These are phyloP conservation scores for Lampris megalopsis DNA, from an alignment of 2,113 vertebrate genomes.

Conservation along the genomic window DNA sequence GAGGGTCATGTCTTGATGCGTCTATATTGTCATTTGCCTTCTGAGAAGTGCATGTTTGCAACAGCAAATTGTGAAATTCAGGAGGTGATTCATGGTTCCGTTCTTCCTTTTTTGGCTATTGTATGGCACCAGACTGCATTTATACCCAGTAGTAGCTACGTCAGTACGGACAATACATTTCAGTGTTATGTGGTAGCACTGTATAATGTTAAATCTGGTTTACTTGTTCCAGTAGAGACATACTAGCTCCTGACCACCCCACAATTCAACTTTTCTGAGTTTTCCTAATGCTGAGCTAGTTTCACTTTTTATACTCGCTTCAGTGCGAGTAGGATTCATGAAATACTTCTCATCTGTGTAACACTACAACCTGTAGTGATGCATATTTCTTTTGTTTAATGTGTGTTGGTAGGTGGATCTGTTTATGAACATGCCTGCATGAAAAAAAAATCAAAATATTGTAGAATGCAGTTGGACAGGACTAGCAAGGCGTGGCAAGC, in stretches of 20 bases:
- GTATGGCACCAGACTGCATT: conserved; percentile 14
- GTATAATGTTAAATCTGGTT: no score
- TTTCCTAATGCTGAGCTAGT: background rate
- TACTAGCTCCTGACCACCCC: background rate
- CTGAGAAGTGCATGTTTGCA: background rate
- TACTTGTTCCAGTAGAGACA: background rate
- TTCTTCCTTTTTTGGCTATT: background rate
- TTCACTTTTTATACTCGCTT: background rate
- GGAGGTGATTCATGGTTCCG: background rate
- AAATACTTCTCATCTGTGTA: background rate
- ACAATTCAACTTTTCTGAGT: no score
- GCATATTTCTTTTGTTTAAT: background rate
- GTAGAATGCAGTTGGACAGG: conserved; percentile 77
- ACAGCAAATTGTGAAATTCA: background rate
- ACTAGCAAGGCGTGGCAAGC: conserved; percentile 43
- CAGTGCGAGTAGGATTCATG: background rate
- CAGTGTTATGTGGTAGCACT: no score
- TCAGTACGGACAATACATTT: no score
- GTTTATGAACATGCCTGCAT: conserved; percentile 12
- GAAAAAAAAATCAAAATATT: background rate
- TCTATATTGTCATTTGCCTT: background rate
- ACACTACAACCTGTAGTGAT: no score
- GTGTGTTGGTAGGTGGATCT: conserved; percentile 1
- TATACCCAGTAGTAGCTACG: no score
- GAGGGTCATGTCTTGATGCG: background rate